Conservation (phyloP, 1,140 invertebrate species). For the Stegodyphus dumicola region DNA sequence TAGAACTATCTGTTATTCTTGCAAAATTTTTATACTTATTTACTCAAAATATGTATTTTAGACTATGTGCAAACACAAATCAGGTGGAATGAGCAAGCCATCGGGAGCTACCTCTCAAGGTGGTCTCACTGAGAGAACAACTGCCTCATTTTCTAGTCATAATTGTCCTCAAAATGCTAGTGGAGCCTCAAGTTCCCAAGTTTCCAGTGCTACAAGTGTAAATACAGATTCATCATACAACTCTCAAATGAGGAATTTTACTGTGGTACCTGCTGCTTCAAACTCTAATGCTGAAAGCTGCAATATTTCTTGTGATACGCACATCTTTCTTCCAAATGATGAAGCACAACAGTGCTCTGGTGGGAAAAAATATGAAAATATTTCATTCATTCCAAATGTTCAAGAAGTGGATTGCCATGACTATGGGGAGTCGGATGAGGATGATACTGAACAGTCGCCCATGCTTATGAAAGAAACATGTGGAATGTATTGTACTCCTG, state of each 20-base stretch:
- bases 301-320: slow-evolving; percentile 38
- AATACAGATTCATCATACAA: slow-evolving; percentile 12
- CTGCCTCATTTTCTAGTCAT: slow-evolving; percentile 41
- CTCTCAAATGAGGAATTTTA: slow-evolving; percentile 3
- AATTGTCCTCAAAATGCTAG: slow-evolving; percentile 15
- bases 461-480: slow-evolving; percentile 41
- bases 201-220: neutral
- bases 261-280: neutral
- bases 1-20: too few species aligned
- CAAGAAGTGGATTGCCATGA: slow-evolving; percentile 13
- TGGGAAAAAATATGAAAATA: slow-evolving; percentile 5
- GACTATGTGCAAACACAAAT: slow-evolving; percentile 61
- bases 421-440: slow-evolving; percentile 30
- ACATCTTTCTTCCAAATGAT: slow-evolving; percentile 32
- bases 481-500: slow-evolving; percentile 18
- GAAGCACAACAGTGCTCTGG: slow-evolving; percentile 7
- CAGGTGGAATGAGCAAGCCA: slow-evolving; percentile 58
- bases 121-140: slow-evolving; percentile 34
- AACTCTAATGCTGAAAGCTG: neutral
- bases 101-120: slow-evolving; percentile 23
- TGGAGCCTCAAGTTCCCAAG: slow-evolving; percentile 1
- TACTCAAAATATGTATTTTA: neutral
- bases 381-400: slow-evolving; percentile 27
- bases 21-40: too few species aligned
- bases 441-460: slow-evolving; percentile 47